phyloP scores from a whole-genome alignment of 2,113 vertebrate genomes.

The Kryptolebias marmoratus region DNA sequence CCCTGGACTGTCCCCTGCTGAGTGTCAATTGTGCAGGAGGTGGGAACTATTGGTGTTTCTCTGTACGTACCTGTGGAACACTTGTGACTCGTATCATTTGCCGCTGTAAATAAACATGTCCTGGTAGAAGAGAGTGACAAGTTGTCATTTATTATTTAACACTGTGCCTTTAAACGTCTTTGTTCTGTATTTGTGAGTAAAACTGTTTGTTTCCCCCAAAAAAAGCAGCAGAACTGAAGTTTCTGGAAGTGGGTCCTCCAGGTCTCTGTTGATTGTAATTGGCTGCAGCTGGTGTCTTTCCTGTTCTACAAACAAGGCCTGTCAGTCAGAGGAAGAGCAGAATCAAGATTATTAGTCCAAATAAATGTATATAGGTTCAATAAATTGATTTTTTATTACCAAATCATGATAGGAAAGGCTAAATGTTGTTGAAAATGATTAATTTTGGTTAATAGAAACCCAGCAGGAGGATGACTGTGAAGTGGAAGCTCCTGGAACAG shows the following conservation, averaged over 20 bases:
- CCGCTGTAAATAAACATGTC: slow-evolving; percentile 86
- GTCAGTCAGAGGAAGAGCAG: background rate
- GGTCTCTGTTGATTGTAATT: background rate
- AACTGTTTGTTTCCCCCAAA: background rate
- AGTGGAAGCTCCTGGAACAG: background rate
- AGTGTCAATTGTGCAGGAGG: slow-evolving; percentile 73
- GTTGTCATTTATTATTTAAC: slow-evolving; percentile 14
- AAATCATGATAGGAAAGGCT: background rate
- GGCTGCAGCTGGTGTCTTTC: background rate
- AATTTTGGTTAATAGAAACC: background rate
- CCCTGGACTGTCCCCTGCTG: slow-evolving; percentile 63
- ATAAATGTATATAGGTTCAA: background rate
- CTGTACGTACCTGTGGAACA: slow-evolving; percentile 81
- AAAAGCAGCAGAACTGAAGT: no score
- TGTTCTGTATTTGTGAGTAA: background rate
- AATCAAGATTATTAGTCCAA: background rate
- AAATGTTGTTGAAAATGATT: background rate
- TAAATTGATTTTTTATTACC: background rate
- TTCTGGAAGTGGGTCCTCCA: background rate
- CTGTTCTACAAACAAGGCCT: background rate
- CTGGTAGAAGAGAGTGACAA: slow-evolving; percentile 74
- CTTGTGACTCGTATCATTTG: slow-evolving; percentile 82
- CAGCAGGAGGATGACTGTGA: background rate
- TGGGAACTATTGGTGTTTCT: slow-evolving; percentile 79
- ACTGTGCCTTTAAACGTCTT: background rate